Conservation (phyloP, 2,797 vertebrate species). For the Xenentodon cancila region DNA sequence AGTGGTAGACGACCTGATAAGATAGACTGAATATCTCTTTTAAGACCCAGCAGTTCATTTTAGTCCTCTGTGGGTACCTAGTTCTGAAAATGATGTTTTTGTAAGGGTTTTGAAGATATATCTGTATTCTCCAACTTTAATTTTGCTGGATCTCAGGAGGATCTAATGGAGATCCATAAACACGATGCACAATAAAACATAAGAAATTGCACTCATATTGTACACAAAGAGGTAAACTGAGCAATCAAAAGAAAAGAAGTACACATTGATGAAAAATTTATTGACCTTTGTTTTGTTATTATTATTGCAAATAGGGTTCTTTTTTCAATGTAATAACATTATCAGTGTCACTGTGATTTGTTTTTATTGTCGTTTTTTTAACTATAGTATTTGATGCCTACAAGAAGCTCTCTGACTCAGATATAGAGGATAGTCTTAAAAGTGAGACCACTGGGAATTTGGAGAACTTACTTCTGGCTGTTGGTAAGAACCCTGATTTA, state of each 20-base stretch:
- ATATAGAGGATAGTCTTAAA: conserved; percentile 92
- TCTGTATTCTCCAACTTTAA: too few relatives aligned
- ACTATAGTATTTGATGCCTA: conserved; percentile 92
- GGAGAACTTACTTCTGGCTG: conserved; percentile 89
- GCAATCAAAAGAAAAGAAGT: not conserved
- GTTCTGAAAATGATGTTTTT: too few relatives aligned
- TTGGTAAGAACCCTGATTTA: conserved; percentile 82
- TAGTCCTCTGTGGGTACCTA: too few relatives aligned
- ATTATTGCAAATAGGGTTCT: not conserved
- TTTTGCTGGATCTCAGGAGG: too few relatives aligned
- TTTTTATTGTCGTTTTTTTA: conserved; percentile 2
- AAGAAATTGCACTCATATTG: not conserved
- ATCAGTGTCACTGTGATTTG: conserved; percentile 2
- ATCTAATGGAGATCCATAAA: too few relatives aligned
- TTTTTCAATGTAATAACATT: not conserved
- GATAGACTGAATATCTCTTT: too few relatives aligned
- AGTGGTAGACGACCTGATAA: too few relatives aligned
- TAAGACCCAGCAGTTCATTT: too few relatives aligned
- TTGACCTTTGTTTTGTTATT: not conserved
- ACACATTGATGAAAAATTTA: not conserved
- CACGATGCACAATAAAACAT: too few relatives aligned
- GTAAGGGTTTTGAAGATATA: too few relatives aligned
- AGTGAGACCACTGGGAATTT: conserved; percentile 92
- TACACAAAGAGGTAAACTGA: not conserved
- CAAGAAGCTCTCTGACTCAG: conserved; percentile 89